A percentile compares a stretch with the other conserved stretches of the same genome.
phyloP scores from a whole-genome alignment of 2,888 invertebrate genomes.

The Ecdyonurus torrentis region DNA sequence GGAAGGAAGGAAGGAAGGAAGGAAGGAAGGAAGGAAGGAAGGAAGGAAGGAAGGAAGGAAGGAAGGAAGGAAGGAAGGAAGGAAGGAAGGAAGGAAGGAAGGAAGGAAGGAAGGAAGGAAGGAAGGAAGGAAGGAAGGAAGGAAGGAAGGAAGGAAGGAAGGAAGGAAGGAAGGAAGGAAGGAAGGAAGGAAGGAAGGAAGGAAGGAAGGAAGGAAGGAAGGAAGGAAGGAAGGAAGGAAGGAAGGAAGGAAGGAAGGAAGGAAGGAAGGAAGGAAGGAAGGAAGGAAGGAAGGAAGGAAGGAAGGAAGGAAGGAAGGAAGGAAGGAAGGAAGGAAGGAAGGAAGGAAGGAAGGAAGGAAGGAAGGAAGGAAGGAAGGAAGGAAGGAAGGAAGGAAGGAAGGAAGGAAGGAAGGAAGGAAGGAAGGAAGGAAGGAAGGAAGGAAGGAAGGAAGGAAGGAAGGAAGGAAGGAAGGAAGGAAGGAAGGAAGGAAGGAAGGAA shows the following conservation, averaged over 20 bases:
- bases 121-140: slow-evolving; percentile 6
- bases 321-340: background rate
- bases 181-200: slow-evolving; percentile 7
- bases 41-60: slow-evolving; percentile 7
- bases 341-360: background rate
- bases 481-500: background rate
- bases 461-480: too few relatives aligned
- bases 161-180: slow-evolving; percentile 7
- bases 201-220: slow-evolving; percentile 7
- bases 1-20: slow-evolving; percentile 8
- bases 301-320: too few relatives aligned
- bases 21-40: slow-evolving; percentile 7
- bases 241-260: background rate
- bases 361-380: background rate
- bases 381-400: background rate
- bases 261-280: background rate
- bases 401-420: background rate
- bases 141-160: slow-evolving; percentile 7
- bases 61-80: slow-evolving; percentile 7
- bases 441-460: background rate
- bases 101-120: slow-evolving; percentile 8
- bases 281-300: background rate
- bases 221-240: slow-evolving; percentile 1
- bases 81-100: slow-evolving; percentile 6
- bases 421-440: background rate